Conservation (phyloP, 2,113 vertebrate genomes). For the Tachysurus fulvidraco region DNA sequence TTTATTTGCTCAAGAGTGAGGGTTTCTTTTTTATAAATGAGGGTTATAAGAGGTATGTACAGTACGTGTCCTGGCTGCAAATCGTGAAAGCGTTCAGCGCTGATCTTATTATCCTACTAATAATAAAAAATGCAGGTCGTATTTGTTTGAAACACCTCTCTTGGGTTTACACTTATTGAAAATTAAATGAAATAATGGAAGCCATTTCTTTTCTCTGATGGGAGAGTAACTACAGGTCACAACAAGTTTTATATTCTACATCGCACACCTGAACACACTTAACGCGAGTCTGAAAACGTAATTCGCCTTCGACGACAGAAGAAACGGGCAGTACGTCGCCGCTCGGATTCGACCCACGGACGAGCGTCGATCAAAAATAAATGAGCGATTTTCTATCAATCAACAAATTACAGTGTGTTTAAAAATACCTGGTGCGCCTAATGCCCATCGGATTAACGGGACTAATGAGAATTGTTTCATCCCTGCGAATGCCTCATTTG, state of each 20-base stretch:
- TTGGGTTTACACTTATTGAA: conserved; percentile 39
- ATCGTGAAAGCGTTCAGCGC: conserved; percentile 2
- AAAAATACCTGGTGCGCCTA: conserved; percentile 61
- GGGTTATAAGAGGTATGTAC: conserved; percentile 29
- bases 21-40: background rate
- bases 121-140: conserved; percentile 40
- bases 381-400: conserved; percentile 58
- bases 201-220: conserved; percentile 33
- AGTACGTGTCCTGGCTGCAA: conserved; percentile 36
- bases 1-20: conserved; percentile 30
- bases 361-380: conserved; percentile 39
- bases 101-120: conserved; percentile 31
- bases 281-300: conserved; percentile 6
- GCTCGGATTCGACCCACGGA: background rate
- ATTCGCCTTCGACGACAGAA: background rate
- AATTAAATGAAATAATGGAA: conserved; percentile 48
- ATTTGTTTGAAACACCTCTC: conserved; percentile 44
- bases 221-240: conserved; percentile 30
- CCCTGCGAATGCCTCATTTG: conserved; percentile 56
- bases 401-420: conserved; percentile 64
- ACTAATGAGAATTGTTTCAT: conserved; percentile 71
- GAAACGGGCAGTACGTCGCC: background rate
- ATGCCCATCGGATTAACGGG: conserved; percentile 64
- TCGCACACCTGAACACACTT: conserved; percentile 8
- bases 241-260: conserved; percentile 31